phyloP scores from a whole-genome alignment of 2,797 vertebrate genomes.

The Pitangus sulphuratus region DNA sequence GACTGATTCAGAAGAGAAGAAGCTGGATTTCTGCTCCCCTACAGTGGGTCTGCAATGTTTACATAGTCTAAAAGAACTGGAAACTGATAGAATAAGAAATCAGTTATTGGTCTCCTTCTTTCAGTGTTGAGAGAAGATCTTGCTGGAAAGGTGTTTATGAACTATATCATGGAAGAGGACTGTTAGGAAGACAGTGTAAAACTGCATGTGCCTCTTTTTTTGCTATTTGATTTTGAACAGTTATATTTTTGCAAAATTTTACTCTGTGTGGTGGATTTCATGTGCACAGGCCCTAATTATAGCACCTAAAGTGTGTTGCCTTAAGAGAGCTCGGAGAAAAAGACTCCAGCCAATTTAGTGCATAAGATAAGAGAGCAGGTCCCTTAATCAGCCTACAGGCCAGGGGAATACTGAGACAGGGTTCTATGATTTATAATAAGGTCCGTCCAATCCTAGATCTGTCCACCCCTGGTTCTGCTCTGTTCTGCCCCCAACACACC shows the following conservation, averaged over 20 bases:
- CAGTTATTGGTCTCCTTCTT: neutral
- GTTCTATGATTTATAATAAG: no score
- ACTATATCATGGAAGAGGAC: neutral
- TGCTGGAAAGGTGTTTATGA: neutral
- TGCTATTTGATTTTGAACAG: neutral
- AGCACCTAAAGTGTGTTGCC: neutral
- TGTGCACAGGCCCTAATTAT: neutral
- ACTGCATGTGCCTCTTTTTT: neutral
- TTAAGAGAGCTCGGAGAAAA: no score
- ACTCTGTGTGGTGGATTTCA: neutral
- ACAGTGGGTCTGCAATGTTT: neutral
- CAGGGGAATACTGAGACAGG: no score
- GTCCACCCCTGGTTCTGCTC: no score
- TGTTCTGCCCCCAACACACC: no score
- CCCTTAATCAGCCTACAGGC: no score
- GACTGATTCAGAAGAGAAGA: neutral
- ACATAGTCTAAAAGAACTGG: neutral
- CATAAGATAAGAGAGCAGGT: no score
- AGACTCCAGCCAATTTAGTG: no score
- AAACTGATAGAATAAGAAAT: neutral
- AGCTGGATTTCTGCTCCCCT: neutral
- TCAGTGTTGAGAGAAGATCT: conserved; percentile 10
- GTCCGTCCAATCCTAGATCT: no score
- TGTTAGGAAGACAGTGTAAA: neutral
- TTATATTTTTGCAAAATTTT: neutral